phyloP scores from a whole-genome alignment of 2,797 vertebrate genomes.

The Gallinago nigripennis region DNA sequence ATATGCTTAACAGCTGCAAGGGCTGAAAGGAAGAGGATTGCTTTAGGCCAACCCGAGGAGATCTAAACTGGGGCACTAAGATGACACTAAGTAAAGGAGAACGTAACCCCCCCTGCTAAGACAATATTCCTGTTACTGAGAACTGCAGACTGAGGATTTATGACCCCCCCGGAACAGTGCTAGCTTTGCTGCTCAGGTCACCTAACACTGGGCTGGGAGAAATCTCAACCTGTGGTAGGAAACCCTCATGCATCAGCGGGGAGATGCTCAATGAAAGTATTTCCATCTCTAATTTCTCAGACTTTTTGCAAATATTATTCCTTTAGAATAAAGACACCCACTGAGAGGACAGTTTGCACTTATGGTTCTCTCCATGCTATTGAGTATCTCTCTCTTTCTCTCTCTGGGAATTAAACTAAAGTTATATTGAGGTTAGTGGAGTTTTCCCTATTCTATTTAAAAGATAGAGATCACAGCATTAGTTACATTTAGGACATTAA shows the following conservation, averaged over 20 bases:
- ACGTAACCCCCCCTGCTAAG: neutral
- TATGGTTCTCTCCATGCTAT: neutral
- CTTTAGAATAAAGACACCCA: neutral
- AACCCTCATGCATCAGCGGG: neutral
- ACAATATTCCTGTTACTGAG: constrained; percentile 5
- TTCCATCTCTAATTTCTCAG: constrained; percentile 10
- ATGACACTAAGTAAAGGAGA: neutral
- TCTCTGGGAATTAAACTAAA: constrained; percentile 7
- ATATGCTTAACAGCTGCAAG: neutral
- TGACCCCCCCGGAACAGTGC: neutral
- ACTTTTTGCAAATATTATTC: constrained; percentile 7
- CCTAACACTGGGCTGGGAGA: neutral
- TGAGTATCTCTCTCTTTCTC: neutral
- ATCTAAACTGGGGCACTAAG: neutral
- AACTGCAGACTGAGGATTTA: neutral
- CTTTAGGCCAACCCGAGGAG: neutral
- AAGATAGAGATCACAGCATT: constrained; percentile 34
- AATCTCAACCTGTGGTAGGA: neutral
- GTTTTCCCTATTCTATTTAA: constrained; percentile 32
- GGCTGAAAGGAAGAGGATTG: constrained; percentile 6
- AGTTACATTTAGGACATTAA: constrained; percentile 11
- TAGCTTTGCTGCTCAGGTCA: constrained; percentile 5
- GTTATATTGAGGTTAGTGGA: constrained; percentile 27
- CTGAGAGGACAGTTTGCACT: constrained; percentile 37
- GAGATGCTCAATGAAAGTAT: neutral